Evolutionary conservation across 1,140 invertebrate genomes (phyloP), one percentile per base, ranked within the genome.

Genomic region (Amphibalanus amphitrite): DNA sequence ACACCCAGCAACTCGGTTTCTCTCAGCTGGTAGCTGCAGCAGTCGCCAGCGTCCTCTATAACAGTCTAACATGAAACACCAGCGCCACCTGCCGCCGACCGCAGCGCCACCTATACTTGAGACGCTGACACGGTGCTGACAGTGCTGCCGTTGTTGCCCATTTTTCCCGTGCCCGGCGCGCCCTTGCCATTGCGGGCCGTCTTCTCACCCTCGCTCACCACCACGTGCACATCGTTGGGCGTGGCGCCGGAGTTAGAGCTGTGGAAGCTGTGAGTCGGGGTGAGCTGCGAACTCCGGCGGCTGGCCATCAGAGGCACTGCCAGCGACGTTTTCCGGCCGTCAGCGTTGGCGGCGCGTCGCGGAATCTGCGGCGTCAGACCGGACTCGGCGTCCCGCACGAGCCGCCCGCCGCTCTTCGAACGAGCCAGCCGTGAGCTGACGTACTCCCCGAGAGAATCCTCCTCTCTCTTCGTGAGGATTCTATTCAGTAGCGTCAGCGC

Each of bases 401-500:
- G 78, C 33, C 90, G 80, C 76, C 92, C 89, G 0, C 91, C 91
- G 0, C 90, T 92, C 64, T 87, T 85, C 0, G 90, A 91, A 68
- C 90, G 81, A 0, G 90, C 91, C 73, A 94, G 79, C 76, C 92
- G 90, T n/a, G 86, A 82, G 75, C 90, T 86, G 0, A 94, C 90
- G 77, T 93, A 93, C 72, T 90, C 85, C 74, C 90, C 88, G 8
- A 94, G 79, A 74, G 92, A 89, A 69, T 90, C 86, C 74, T 94
- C 91, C 77, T 92, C 91, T 74, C 87, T 89, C 75, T 86, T 86
- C 0, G 88, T 88, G 71, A 93, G 86, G 65, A 92, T 85, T 70
- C 87, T 86, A 77, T 93, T 92, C 23, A 93, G 79, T 3, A 86
- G 80, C 29, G 92, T 86, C 10, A 93, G 80, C 78, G 93, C 91